Evolutionary conservation across 2,888 invertebrate genomes (phyloP), one percentile per base, ranked within the genome.

Genomic region (Endotricha flammealis): DNA sequence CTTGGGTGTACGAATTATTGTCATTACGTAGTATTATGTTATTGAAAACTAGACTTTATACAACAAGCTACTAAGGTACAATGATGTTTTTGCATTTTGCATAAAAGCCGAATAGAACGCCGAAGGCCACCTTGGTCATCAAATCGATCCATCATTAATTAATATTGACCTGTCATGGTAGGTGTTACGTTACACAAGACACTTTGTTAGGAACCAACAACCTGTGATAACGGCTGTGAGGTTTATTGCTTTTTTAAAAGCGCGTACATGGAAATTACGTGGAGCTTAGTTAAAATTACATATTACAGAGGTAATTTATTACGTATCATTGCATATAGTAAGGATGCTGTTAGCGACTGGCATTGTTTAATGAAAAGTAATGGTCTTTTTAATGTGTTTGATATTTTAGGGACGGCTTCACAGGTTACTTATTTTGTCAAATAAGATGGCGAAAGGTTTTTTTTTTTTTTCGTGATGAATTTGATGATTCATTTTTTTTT

Each of bases 81-180:
- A 16, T 32, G 8, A 23, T 8, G 13, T n/a, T 29, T 25, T 12
- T 22, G 13, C 36, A n/a, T 29, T 25, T 12, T 22, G 13, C 36
- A 22, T 29, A 35, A 36, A 31, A 20, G 31, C n/a, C 23, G 13
- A 20, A 34, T 34, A 32, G 39, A 41, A 43, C 39, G 41, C 34
- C 47, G 52, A 48, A 49, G 43, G 56, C 51, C 46, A 54, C 41
- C 48, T 57, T 47, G 49, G 47, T 55, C 63, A 53, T 54, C 55
- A 41, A 47, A 48, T 40, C 62, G 46, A 69, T 71, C 57, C 61
- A 68, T 70, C 68, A 67, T 66, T 64, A 61, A 70, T 67, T 63
- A 64, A 66, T 64, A 69, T 62, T 55, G 57, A 57, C 62, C 64
- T 70, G 66, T 70, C 70, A 69, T 53, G 64, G 54, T 54, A 63